Evolutionary conservation across 2,888 invertebrate genomes (phyloP).

Genomic region (Eristalinus sepulchralis): DNA sequence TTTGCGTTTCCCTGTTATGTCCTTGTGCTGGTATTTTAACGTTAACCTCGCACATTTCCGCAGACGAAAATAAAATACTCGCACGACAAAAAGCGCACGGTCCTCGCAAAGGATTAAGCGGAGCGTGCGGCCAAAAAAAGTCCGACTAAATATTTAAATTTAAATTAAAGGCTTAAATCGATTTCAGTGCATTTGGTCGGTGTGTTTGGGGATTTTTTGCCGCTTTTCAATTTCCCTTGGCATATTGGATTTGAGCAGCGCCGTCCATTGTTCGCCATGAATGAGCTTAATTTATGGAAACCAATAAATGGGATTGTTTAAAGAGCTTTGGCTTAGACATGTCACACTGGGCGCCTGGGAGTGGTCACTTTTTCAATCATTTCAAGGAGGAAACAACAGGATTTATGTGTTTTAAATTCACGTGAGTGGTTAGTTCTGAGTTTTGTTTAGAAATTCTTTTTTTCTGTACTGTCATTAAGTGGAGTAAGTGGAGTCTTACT

Average conservation of each 20-base stretch:
- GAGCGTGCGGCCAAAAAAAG: background rate
- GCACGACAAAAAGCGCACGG: background rate
- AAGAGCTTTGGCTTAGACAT: background rate
- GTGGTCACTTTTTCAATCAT: background rate
- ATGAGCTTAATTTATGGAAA: background rate
- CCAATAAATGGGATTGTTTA: background rate
- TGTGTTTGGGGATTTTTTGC: background rate
- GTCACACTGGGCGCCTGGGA: background rate
- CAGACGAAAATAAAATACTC: background rate
- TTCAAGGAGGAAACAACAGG: background rate
- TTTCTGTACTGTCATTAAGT: too few relatives aligned
- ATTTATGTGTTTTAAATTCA: background rate
- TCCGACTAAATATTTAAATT: conserved; percentile 29
- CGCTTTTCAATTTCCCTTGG: conserved; percentile 7
- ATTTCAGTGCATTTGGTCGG: background rate
- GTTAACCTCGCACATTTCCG: conserved; percentile 17
- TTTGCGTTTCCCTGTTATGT: background rate
- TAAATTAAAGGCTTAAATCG: conserved; percentile 42
- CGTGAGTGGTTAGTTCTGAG: background rate
- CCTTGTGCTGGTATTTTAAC: conserved; percentile 12
- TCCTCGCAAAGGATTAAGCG: background rate
- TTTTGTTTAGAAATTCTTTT: too few relatives aligned
- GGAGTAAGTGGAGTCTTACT: too few relatives aligned
- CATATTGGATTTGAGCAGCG: conserved; percentile 8
- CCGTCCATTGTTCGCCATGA: background rate